Evolutionary conservation across 2,797 vertebrate genomes (phyloP).

Genomic region (Toxotes lorentzi): DNA sequence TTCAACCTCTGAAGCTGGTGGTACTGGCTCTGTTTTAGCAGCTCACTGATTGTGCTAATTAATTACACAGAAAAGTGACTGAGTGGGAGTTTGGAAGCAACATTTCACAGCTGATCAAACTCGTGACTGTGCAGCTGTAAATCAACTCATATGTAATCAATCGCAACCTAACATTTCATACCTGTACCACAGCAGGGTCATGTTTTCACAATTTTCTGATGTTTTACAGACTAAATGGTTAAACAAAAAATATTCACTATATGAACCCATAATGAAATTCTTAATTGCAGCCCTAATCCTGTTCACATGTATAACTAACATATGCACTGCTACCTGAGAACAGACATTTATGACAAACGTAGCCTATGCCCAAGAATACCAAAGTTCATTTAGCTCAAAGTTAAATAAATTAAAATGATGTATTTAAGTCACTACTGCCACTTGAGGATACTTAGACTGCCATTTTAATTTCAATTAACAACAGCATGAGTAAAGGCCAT

Average conservation of each 20-base stretch:
- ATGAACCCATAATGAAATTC: background rate
- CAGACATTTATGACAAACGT: background rate
- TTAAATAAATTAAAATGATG: constrained; percentile 11
- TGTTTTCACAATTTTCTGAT: no score
- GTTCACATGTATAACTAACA: background rate
- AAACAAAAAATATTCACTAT: background rate
- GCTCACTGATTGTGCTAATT: constrained; percentile 50
- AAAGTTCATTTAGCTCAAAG: background rate
- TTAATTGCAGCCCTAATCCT: background rate
- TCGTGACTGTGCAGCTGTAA: constrained; percentile 48
- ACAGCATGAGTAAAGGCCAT: constrained; percentile 15
- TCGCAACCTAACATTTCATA: constrained; percentile 13
- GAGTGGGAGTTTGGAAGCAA: constrained; percentile 50
- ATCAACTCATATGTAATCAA: constrained; percentile 22
- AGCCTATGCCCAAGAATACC: background rate
- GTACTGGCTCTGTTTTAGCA: constrained; percentile 36
- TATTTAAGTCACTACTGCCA: constrained; percentile 16
- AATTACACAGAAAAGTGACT: constrained; percentile 54
- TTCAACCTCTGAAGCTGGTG: constrained; percentile 36
- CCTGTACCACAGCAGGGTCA: no score
- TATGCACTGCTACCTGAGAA: background rate
- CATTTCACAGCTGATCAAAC: constrained; percentile 56
- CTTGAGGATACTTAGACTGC: background rate
- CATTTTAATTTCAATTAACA: constrained; percentile 32
- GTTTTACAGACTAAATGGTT: background rate